Percentiles rank a stretch among this genome's conserved stretches.
Conservation (phyloP, 2,797 vertebrate genomes). For the Acrossocheilus wenchowensis region DNA sequence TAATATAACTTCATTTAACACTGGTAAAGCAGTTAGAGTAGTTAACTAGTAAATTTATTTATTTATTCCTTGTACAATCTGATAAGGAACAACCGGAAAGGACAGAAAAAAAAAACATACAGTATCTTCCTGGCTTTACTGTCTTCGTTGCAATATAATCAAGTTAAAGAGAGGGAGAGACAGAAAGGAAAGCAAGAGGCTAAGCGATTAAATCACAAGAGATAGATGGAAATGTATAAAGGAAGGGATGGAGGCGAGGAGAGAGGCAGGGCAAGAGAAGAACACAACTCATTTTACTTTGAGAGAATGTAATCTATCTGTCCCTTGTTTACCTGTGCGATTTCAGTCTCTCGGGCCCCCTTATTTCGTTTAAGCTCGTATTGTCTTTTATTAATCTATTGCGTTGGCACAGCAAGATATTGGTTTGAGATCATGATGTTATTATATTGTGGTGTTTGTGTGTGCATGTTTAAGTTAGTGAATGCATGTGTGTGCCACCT, state of each 20-base stretch:
- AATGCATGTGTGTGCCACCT: not conserved
- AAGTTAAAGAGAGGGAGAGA: constrained; percentile 40
- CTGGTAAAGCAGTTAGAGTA: not conserved
- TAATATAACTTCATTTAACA: not conserved
- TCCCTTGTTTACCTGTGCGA: constrained; percentile 56
- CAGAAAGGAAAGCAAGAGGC: constrained; percentile 24
- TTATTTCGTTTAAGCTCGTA: constrained; percentile 53
- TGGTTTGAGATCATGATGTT: constrained; percentile 46
- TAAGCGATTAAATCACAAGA: constrained; percentile 39
- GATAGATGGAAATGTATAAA: constrained; percentile 49
- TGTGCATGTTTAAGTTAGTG: constrained; percentile 24
- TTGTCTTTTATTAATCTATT: constrained; percentile 61
- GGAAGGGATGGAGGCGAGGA: constrained; percentile 20
- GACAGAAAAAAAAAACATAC: not conserved
- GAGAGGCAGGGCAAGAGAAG: constrained; percentile 31
- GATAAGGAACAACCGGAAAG: not conserved
- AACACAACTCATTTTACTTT: constrained; percentile 55
- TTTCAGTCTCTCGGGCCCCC: constrained; percentile 36
- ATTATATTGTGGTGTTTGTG: constrained; percentile 25
- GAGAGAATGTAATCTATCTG: constrained; percentile 57
- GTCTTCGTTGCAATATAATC: constrained; percentile 23
- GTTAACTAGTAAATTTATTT: not conserved
- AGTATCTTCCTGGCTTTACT: not conserved
- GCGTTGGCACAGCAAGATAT: constrained; percentile 50
- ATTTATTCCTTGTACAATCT: not conserved